A percentile compares a stretch with the other conserved stretches of the same genome.
These are phyloP conservation scores for Dissostichus mawsoni DNA, from an alignment of 2,113 vertebrate species.

Conservation along the genomic window DNA sequence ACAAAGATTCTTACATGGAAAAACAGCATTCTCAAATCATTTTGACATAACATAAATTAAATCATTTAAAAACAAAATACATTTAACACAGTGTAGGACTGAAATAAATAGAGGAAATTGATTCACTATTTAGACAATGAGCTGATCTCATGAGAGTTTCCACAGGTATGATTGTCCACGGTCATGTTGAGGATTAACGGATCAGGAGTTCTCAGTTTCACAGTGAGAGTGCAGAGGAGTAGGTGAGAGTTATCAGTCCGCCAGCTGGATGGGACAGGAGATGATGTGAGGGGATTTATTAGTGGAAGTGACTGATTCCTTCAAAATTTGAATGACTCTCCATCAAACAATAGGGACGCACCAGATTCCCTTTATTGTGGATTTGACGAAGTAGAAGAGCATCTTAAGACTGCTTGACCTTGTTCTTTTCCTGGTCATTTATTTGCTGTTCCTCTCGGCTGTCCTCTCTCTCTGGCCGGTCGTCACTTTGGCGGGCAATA, in stretches of 20 bases:
- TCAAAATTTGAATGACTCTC: conserved; percentile 48
- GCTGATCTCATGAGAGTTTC: conserved; percentile 55
- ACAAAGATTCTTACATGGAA: conserved; percentile 50
- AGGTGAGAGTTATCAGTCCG: conserved; percentile 57
- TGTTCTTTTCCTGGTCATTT: conserved; percentile 90
- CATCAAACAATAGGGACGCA: conserved; percentile 61
- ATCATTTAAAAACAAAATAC: conserved; percentile 32
- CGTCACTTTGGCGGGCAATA: conserved; percentile 94
- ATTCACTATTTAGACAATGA: conserved; percentile 40
- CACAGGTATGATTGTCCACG: conserved; percentile 70
- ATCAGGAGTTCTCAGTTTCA: conserved; percentile 61
- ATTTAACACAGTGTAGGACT: conserved; percentile 53
- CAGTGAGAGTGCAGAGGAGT: conserved; percentile 59
- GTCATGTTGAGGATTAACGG: conserved; percentile 49
- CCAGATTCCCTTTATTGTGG: conserved; percentile 46
- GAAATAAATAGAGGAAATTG: conserved; percentile 54
- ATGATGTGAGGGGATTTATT: conserved; percentile 54
- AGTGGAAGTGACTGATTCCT: conserved; percentile 67
- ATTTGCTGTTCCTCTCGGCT: conserved; percentile 86
- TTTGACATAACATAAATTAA: conserved; percentile 19
- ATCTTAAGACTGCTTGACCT: conserved; percentile 94
- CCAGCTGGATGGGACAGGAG: conserved; percentile 38
- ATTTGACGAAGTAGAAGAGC: conserved; percentile 33
- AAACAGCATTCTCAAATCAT: conserved; percentile 69
- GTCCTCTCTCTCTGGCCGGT: conserved; percentile 88